Conservation (phyloP, 1,140 invertebrate species). For the Mercenaria mercenaria region DNA sequence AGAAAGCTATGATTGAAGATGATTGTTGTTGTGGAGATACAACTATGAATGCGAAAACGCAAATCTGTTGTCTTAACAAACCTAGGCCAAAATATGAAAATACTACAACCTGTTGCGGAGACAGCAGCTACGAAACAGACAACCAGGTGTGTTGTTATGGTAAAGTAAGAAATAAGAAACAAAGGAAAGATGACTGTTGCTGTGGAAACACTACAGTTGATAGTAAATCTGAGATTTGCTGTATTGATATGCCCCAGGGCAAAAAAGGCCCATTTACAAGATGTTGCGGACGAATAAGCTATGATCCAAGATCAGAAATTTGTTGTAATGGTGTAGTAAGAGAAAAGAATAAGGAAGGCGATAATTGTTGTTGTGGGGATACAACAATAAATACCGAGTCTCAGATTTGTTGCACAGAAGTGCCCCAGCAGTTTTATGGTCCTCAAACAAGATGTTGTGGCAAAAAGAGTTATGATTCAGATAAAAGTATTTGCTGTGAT, state of each 20-base stretch:
- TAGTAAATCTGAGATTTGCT: slow-evolving; percentile 40
- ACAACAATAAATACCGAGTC: slow-evolving; percentile 12
- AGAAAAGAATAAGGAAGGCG: not conserved
- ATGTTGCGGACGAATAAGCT: slow-evolving; percentile 41
- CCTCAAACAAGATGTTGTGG: slow-evolving; percentile 38
- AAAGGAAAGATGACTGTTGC: slow-evolving; percentile 13
- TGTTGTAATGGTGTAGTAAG: slow-evolving; percentile 30
- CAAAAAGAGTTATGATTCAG: slow-evolving; percentile 33
- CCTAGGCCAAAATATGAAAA: not conserved
- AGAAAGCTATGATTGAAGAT: slow-evolving; percentile 20
- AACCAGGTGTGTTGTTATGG: not conserved
- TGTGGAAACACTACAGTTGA: slow-evolving; percentile 35
- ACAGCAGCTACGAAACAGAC: slow-evolving; percentile 34
- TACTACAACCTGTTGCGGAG: slow-evolving; percentile 35
- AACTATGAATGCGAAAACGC: not conserved
- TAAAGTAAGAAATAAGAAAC: not conserved
- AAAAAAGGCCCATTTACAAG: not conserved
- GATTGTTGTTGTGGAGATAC: slow-evolving; percentile 45
- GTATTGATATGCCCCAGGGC: not conserved
- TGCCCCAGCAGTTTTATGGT: not conserved
- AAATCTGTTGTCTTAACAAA: slow-evolving; percentile 23
- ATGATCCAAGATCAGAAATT: slow-evolving; percentile 14
- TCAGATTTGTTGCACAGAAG: slow-evolving; percentile 13
- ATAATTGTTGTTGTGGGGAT: slow-evolving; percentile 47
- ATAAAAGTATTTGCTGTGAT: slow-evolving; percentile 39